A percentile compares a stretch with the other conserved stretches of the same genome.
phyloP scores from a whole-genome alignment of 1,140 invertebrate genomes.

The Colletes latitarsis region DNA sequence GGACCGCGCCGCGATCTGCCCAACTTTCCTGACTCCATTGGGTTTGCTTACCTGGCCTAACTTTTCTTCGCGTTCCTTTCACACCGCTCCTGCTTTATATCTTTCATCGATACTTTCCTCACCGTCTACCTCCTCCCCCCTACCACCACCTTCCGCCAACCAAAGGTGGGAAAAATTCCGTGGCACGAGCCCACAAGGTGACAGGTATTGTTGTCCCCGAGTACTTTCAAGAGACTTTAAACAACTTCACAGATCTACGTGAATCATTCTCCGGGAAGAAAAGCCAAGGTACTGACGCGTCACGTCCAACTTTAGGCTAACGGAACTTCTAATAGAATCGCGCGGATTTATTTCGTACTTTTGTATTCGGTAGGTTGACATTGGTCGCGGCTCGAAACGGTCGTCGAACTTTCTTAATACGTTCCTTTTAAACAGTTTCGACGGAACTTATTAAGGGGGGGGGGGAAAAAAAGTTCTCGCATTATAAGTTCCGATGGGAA shows the following conservation, averaged over 20 bases:
- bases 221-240: not conserved
- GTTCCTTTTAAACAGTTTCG: too few species aligned
- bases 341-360: not conserved
- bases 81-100: not conserved
- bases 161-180: not conserved
- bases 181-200: not conserved
- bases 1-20: not conserved
- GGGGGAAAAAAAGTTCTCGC: too few species aligned
- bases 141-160: too few species aligned
- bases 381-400: too few species aligned
- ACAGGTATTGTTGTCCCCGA: not conserved
- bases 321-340: not conserved
- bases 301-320: not conserved
- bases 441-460: too few species aligned
- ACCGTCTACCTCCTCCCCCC: not conserved
- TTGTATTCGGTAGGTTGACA: too few species aligned
- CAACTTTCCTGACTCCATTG: constrained; percentile 22
- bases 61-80: constrained; percentile 9
- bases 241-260: not conserved
- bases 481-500: too few species aligned
- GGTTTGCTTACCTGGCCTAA: constrained; percentile 29
- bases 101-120: constrained; percentile 1
- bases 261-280: not conserved
- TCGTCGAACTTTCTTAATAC: too few species aligned
- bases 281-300: not conserved